Percentiles rank a stretch among this genome's conserved stretches.
phyloP scores from a whole-genome alignment of 2,888 invertebrate genomes.

The Heteropelma amictum region DNA sequence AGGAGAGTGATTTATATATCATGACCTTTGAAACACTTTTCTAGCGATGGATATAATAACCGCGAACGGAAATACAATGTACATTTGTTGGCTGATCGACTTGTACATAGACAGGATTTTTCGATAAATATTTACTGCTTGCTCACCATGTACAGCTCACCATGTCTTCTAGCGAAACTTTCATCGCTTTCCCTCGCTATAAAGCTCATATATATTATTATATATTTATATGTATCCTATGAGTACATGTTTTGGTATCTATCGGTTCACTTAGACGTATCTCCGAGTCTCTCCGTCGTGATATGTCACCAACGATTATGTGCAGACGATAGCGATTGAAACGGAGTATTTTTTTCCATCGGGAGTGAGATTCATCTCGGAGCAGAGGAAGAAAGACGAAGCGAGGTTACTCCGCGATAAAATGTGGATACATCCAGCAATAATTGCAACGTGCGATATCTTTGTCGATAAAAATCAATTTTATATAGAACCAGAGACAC shows the following conservation, averaged over 20 bases:
- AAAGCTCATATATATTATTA: constrained; percentile 13
- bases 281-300: constrained; percentile 62
- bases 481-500: too few species aligned
- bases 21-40: constrained; percentile 46
- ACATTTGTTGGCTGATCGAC: neutral
- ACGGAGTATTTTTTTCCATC: constrained; percentile 20
- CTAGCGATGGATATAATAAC: constrained; percentile 25
- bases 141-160: neutral
- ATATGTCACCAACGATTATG: constrained; percentile 70
- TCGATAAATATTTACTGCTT: neutral
- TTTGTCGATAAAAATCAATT: too few species aligned
- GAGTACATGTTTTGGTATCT: neutral
- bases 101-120: constrained; percentile 23
- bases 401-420: too few species aligned
- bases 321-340: constrained; percentile 43
- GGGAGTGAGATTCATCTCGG: constrained; percentile 23
- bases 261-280: neutral
- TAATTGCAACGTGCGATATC: too few species aligned
- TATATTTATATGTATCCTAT: constrained; percentile 3
- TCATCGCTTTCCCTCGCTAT: constrained; percentile 51
- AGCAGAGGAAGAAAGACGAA: too few species aligned
- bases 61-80: constrained; percentile 17
- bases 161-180: constrained; percentile 70
- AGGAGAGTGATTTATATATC: too few species aligned
- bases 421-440: too few species aligned